Conservation (phyloP, 2,797 vertebrate species). For the Gallinago nigripennis region DNA sequence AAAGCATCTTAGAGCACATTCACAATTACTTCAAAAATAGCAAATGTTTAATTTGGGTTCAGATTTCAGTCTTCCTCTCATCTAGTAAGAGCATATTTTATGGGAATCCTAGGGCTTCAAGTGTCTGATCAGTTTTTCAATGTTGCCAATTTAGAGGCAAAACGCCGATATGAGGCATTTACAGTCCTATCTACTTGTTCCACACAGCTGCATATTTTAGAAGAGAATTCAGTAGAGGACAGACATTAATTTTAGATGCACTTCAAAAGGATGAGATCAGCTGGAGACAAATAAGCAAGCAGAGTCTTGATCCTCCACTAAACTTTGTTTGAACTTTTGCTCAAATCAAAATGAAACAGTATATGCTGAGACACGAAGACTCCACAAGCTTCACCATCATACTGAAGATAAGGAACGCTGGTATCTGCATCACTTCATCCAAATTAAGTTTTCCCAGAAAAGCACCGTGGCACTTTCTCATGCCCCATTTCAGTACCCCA, state of each 20-base stretch:
- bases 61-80: background rate
- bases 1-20: background rate
- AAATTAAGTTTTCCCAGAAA: background rate
- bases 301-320: conserved; percentile 8
- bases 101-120: background rate
- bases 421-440: background rate
- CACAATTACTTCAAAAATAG: background rate
- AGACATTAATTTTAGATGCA: conserved; percentile 32
- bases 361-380: background rate
- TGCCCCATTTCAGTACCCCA: background rate
- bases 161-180: background rate
- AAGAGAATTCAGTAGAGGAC: background rate
- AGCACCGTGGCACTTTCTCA: background rate
- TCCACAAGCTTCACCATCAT: background rate
- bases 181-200: background rate
- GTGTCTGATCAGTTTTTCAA: background rate
- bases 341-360: background rate
- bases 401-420: background rate
- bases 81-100: background rate
- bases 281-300: conserved; percentile 20
- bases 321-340: conserved; percentile 21
- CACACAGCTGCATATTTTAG: background rate
- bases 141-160: background rate
- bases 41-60: background rate
- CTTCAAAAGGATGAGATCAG: conserved; percentile 38